Percentiles rank a stretch among this genome's conserved stretches.
These are phyloP conservation scores for Aythya baeri DNA, from an alignment of 2,113 vertebrate genomes.

Conservation along the genomic window DNA sequence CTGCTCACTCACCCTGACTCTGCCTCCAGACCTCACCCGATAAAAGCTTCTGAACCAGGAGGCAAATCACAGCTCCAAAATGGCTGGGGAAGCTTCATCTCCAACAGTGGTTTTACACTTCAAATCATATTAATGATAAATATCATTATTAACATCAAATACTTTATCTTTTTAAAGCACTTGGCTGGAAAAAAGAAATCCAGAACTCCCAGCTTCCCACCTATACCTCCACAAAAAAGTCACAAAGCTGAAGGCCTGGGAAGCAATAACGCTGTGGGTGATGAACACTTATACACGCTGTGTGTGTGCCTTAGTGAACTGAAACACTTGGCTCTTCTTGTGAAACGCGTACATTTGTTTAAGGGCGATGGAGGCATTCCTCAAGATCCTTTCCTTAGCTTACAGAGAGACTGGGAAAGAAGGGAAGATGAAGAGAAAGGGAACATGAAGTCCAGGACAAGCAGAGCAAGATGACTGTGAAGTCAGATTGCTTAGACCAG, in stretches of 20 bases:
- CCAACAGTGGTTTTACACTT: neutral
- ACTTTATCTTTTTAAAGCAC: neutral
- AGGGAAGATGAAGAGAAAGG: neutral
- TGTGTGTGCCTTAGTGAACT: neutral
- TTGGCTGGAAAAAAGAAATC: neutral
- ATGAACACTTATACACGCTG: no score
- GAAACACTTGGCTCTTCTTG: neutral
- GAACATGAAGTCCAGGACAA: neutral
- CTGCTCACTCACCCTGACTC: neutral
- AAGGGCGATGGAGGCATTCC: neutral
- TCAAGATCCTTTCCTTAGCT: neutral
- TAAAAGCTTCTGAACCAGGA: neutral
- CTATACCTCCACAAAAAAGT: neutral
- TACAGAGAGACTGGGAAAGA: neutral
- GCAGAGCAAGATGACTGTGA: neutral
- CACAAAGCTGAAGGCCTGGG: neutral
- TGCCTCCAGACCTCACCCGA: no score
- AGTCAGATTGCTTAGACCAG: neutral
- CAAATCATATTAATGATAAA: neutral
- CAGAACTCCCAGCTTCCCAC: neutral
- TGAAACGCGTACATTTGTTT: fast-evolving
- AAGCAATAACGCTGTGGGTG: fast-evolving
- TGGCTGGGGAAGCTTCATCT: neutral
- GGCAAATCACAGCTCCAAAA: neutral
- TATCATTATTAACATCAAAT: neutral